These are phyloP conservation scores for Autographa pulchrina DNA, from an alignment of 2,888 invertebrate genomes.

Conservation along the genomic window DNA sequence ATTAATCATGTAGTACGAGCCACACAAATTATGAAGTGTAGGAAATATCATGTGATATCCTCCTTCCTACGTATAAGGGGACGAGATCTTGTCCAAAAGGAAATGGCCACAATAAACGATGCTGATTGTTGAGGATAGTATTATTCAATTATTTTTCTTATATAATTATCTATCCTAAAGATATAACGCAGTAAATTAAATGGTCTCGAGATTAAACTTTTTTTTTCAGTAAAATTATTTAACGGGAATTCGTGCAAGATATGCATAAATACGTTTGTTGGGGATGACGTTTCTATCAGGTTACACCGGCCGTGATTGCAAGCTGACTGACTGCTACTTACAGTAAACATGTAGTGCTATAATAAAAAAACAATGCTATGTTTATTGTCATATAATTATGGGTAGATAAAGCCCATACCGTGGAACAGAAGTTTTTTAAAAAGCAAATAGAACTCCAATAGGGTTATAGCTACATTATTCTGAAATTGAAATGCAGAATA, in stretches of 20 bases:
- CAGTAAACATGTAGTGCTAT: too few species aligned
- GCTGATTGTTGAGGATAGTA: slow-evolving; percentile 25
- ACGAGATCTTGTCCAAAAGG: slow-evolving; percentile 38
- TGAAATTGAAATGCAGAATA: background rate
- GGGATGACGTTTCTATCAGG: too few species aligned
- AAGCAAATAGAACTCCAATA: background rate
- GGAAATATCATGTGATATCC: slow-evolving; percentile 62
- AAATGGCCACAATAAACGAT: slow-evolving; percentile 57
- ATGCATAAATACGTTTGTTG: too few species aligned
- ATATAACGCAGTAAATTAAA: too few species aligned
- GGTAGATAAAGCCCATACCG: too few species aligned
- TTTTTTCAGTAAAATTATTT: too few species aligned
- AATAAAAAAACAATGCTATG: too few species aligned
- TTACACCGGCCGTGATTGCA: too few species aligned
- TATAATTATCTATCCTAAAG: background rate
- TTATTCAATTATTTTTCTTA: background rate
- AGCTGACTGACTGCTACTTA: too few species aligned
- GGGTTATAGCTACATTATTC: background rate
- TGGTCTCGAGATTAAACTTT: too few species aligned
- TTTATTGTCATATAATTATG: too few species aligned
- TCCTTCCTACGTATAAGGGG: slow-evolving; percentile 51
- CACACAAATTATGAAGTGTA: slow-evolving; percentile 56
- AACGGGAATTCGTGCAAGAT: too few species aligned
- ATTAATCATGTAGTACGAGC: slow-evolving; percentile 31
- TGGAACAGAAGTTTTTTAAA: background rate